phyloP scores from a whole-genome alignment of 2,113 vertebrate species.

The Mystacornis crossleyi region DNA sequence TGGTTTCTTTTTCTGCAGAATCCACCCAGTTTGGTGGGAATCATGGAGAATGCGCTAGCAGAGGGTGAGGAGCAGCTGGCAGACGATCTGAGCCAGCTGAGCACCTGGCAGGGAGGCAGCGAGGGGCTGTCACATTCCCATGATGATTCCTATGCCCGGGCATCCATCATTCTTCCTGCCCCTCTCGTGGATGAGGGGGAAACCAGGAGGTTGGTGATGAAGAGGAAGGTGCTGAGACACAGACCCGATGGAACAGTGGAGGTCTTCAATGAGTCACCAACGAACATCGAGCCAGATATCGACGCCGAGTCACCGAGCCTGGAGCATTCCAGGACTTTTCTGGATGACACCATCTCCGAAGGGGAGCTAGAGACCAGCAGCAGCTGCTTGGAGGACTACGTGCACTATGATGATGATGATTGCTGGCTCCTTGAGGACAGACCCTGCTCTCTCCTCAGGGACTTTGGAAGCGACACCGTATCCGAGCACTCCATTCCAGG shows the following conservation, averaged over 20 bases:
- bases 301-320: background rate
- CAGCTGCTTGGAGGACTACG: background rate
- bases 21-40: background rate
- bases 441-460: background rate
- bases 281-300: background rate
- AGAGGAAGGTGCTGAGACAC: slow-evolving; percentile 76
- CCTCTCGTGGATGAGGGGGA: background rate
- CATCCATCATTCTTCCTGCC: background rate
- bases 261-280: slow-evolving; percentile 45
- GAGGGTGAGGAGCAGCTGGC: background rate
- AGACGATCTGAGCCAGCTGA: background rate
- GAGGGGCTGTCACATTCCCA: background rate
- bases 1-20: slow-evolving; percentile 40
- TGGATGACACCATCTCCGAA: background rate
- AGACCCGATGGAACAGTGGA: slow-evolving; percentile 58
- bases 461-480: background rate
- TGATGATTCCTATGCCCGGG: slow-evolving; percentile 15
- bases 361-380: background rate
- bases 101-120: background rate
- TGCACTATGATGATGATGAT: background rate
- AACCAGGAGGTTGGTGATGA: slow-evolving; percentile 42
- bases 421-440: background rate
- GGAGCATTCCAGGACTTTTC: background rate
- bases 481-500: background rate
- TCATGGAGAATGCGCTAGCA: background rate